A percentile compares a stretch with the other conserved stretches of the same genome.
Evolutionary conservation across 2,113 vertebrate species (phyloP).

Genomic region (Coryphaenoides rupestris): DNA sequence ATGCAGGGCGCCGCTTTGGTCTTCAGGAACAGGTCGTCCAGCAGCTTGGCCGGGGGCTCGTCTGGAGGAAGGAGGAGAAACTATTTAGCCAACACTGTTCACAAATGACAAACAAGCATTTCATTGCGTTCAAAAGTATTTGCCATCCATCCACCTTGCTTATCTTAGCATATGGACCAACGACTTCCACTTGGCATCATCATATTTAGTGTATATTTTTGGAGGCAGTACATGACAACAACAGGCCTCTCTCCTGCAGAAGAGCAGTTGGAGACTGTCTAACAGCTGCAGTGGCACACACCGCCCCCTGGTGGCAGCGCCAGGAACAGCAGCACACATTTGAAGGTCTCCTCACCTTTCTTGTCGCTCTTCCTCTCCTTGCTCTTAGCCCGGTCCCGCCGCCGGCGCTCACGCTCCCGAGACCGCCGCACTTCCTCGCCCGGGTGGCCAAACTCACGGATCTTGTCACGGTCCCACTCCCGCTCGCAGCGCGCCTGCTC

Average conservation of each 20-base stretch:
- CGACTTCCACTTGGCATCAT: conserved; percentile 72
- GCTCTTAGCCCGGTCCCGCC: conserved; percentile 83
- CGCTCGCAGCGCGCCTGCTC: conserved; percentile 83
- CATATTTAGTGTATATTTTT: no score
- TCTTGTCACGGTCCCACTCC: conserved; percentile 91
- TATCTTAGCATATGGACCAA: no score
- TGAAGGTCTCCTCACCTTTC: conserved; percentile 70
- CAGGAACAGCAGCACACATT: no score
- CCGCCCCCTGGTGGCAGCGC: no score
- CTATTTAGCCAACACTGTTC: no score
- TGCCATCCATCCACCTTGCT: no score
- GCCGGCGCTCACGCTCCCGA: conserved; percentile 78
- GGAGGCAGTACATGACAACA: no score
- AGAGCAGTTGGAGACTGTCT: no score
- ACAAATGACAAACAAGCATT: no score
- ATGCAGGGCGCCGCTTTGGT: conserved; percentile 92
- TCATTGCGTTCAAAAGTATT: no score
- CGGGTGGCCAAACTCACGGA: conserved; percentile 75
- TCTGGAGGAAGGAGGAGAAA: conserved; percentile 50
- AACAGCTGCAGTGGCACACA: no score
- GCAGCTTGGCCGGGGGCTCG: conserved; percentile 85
- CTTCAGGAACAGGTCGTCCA: conserved; percentile 89
- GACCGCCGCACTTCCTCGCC: conserved; percentile 64
- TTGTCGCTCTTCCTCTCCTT: conserved; percentile 85
- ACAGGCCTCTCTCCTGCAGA: no score